phyloP scores from a whole-genome alignment of 2,113 vertebrate genomes.

The Amphilophus citrinellus region DNA sequence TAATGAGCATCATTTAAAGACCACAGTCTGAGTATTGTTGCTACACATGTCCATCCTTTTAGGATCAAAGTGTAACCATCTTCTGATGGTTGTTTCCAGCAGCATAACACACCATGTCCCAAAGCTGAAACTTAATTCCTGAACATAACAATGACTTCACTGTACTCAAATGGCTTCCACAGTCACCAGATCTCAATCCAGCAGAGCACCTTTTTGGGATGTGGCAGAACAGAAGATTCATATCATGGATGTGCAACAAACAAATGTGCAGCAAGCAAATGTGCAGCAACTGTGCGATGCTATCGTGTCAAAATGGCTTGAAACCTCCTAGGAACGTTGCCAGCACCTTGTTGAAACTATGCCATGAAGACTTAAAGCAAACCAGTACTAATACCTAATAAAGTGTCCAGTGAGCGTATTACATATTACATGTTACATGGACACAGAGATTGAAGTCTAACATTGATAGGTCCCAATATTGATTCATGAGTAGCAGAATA shows the following conservation, averaged over 20 bases:
- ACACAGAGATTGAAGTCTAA: too few species aligned
- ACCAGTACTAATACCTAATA: not conserved
- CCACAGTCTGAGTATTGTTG: not conserved
- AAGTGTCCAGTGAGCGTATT: rapidly evolving
- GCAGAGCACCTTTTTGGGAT: not conserved
- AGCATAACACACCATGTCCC: too few species aligned
- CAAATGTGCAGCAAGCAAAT: not conserved
- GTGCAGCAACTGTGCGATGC: not conserved
- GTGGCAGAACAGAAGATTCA: not conserved
- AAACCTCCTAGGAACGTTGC: not conserved
- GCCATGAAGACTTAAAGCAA: not conserved
- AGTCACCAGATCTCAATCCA: not conserved
- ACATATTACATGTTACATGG: too few species aligned
- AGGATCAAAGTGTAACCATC: not conserved
- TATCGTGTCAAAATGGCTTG: not conserved
- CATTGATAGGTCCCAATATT: not conserved
- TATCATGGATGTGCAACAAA: not conserved
- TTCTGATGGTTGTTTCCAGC: not conserved
- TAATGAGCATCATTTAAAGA: not conserved
- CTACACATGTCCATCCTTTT: not conserved
- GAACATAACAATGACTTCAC: rapidly evolving
- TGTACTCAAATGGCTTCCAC: not conserved
- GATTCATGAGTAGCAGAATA: not conserved
- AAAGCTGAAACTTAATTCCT: not conserved
- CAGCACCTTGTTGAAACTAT: not conserved